phyloP scores from a whole-genome alignment of 2,888 invertebrate species.

The Chorisops tibialis region DNA sequence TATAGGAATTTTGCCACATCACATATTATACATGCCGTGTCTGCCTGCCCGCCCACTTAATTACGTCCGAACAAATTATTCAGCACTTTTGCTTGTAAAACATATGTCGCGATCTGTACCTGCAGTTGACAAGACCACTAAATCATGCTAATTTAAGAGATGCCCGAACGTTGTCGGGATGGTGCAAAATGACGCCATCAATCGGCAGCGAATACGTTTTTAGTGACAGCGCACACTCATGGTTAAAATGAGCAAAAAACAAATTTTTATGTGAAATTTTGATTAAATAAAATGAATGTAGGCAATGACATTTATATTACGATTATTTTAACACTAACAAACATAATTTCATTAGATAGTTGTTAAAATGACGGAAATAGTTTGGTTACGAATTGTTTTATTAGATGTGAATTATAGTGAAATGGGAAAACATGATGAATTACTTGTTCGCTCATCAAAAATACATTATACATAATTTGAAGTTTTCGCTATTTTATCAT shows the following conservation, averaged over 20 bases:
- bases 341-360: no score
- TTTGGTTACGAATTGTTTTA: no score
- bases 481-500: no score
- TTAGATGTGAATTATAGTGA: no score
- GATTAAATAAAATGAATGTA: no score
- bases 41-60: conserved; percentile 33
- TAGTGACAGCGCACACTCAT: neutral
- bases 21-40: no score
- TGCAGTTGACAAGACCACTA: conserved; percentile 22
- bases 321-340: no score
- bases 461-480: no score
- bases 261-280: neutral
- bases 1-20: neutral
- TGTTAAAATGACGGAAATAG: no score
- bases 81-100: conserved; percentile 30
- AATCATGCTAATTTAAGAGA: conserved; percentile 23
- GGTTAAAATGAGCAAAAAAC: neutral
- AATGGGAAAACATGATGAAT: no score
- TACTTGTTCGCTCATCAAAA: no score
- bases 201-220: conserved; percentile 5
- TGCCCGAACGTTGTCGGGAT: neutral
- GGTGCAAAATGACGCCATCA: conserved; percentile 11
- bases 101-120: conserved; percentile 31
- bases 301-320: no score
- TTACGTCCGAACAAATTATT: conserved; percentile 33